Evolutionary conservation across 2,113 vertebrate genomes (phyloP).

Genomic region (Pao palembangensis): DNA sequence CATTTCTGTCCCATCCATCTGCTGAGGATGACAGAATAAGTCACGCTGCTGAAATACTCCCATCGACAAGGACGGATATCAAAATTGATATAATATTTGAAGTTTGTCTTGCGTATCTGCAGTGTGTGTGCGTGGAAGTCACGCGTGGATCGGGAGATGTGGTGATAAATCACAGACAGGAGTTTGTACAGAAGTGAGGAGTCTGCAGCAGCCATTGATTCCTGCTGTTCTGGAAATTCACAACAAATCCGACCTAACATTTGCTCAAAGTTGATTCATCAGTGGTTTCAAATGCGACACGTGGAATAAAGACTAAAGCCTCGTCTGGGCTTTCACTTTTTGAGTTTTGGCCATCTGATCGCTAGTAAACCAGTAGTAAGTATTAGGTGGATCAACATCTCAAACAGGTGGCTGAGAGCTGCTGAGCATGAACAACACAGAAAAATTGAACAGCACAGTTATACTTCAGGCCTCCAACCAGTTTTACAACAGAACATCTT

Average conservation of each 20-base stretch:
- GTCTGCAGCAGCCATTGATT: background rate
- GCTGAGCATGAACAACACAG: no score
- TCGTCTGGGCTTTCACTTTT: no score
- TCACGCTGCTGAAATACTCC: conserved; percentile 43
- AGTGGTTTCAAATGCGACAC: no score
- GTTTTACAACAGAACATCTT: no score
- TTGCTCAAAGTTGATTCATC: no score
- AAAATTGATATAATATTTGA: conserved; percentile 29
- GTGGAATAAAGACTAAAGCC: no score
- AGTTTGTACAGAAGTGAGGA: background rate
- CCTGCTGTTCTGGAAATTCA: background rate
- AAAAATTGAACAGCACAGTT: conserved; percentile 5
- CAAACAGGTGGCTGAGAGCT: no score
- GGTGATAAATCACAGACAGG: no score
- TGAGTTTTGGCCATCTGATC: no score
- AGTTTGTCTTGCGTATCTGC: conserved; percentile 10
- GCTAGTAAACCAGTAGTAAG: background rate
- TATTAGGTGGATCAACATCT: background rate
- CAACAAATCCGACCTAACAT: background rate
- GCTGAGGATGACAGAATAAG: conserved; percentile 51
- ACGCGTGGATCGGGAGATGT: background rate
- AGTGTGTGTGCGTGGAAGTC: conserved; percentile 6
- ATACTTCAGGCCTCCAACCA: background rate
- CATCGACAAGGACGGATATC: conserved; percentile 46
- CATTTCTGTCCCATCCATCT: conserved; percentile 63